Evolutionary conservation across 2,888 invertebrate species (phyloP), one percentile per base, ranked within the genome.

Genomic region (Leptarthrus brevirostris): DNA sequence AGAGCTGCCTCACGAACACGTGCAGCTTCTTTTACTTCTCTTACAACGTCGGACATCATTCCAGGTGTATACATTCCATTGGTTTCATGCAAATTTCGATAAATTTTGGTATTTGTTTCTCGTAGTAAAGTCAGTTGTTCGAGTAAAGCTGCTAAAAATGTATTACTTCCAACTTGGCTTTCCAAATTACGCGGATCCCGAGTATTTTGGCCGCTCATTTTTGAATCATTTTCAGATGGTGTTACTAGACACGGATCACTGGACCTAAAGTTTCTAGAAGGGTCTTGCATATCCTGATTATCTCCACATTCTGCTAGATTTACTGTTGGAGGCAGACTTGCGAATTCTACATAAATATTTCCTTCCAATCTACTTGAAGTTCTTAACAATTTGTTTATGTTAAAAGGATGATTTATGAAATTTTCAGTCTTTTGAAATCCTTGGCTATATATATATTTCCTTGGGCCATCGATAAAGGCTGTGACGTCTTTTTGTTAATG

Each of bases 91-190:
- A 93, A 87, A 82, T 93, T 93, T 82, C 90, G 89, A 80, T 89
- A 91, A 81, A 93, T 87, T 86, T 91, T 91, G 79, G 90, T 89
- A 84, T 93, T 93, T 74, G 89, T 88, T 79, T 91, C 89, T 81
- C 92, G 92, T 78, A 93, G 82, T 72, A 89, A 83, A 80, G 89
- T 86, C 78, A 93, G 91, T 86, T 93, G 93, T 80, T 92, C 92
- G 77, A 92, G 87, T 34, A 93, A 86, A 74, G 90, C 83, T 8
- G 81, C 78, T 74, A 85, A 82, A 64, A 85, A 81, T 78, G 84
- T 85, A 75, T 83, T 84, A 74, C 82, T 84, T 56, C 83, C 83
- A 76, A 80, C 40, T 58, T 74, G 73, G 36, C 72, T 75, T 74
- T 80, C 80, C 72, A 80, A 81, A 44, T 81, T 81, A 53, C 80